Conservation (phyloP, 1,140 invertebrate species). For the Eueides isabella region DNA sequence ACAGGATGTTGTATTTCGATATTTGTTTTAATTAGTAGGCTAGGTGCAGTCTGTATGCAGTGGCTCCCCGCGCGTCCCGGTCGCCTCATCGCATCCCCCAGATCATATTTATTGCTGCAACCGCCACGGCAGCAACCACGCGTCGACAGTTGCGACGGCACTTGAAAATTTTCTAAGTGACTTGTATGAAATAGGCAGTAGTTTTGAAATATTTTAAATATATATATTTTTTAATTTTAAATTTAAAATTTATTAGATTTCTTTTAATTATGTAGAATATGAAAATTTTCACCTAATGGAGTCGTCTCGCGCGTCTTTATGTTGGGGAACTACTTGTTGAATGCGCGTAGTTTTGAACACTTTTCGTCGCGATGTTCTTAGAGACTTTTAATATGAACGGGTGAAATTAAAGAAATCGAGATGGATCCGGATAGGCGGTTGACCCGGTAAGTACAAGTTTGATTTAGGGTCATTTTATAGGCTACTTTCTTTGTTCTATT, state of each 20-base stretch:
- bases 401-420: background rate
- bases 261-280: background rate
- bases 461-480: background rate
- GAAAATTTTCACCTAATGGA: background rate
- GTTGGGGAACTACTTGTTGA: constrained; percentile 4
- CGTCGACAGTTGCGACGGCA: background rate
- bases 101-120: constrained; percentile 12
- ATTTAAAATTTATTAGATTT: background rate
- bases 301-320: background rate
- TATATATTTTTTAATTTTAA: background rate
- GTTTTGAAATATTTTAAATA: background rate
- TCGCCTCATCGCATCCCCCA: constrained; percentile 8
- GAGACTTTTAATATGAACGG: background rate
- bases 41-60: constrained; percentile 44
- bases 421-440: background rate
- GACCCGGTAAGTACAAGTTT: background rate
- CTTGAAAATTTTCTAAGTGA: background rate
- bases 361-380: background rate
- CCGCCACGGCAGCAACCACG: constrained; percentile 6
- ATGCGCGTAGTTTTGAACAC: background rate
- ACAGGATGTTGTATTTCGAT: constrained; percentile 27
- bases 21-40: constrained; percentile 30
- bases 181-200: background rate
- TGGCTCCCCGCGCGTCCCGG: constrained; percentile 27
- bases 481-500: background rate